Percentiles rank a stretch among this genome's conserved stretches.
Evolutionary conservation across 2,888 invertebrate genomes (phyloP).

Genomic region (Gymnoscelis rufifasciata): DNA sequence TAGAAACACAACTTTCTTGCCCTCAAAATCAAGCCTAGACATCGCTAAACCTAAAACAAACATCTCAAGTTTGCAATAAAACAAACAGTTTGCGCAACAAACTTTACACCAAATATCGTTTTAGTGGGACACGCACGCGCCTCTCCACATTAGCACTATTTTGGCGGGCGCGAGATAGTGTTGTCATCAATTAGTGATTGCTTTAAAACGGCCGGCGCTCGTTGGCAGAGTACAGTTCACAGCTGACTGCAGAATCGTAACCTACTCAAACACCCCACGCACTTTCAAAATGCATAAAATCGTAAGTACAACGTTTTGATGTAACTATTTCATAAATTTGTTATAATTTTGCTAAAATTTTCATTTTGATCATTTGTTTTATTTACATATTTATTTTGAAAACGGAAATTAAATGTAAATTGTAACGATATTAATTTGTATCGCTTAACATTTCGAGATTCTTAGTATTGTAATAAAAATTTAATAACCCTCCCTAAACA

Average conservation of each 20-base stretch:
- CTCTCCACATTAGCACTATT: slow-evolving; percentile 63
- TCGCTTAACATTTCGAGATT: too few relatives aligned
- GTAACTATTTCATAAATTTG: neutral
- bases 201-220: slow-evolving; percentile 46
- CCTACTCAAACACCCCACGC: slow-evolving; percentile 30
- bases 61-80: slow-evolving; percentile 33
- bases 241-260: slow-evolving; percentile 37
- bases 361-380: too few relatives aligned
- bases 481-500: too few relatives aligned
- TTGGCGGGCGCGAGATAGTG: slow-evolving; percentile 47
- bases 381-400: too few relatives aligned
- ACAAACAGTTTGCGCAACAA: slow-evolving; percentile 41
- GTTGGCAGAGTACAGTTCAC: slow-evolving; percentile 43
- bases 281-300: slow-evolving; percentile 55
- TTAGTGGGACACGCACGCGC: slow-evolving; percentile 42
- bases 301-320: slow-evolving; percentile 38
- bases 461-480: too few relatives aligned
- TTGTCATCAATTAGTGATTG: slow-evolving; percentile 55
- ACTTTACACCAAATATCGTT: slow-evolving; percentile 38
- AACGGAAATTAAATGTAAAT: too few relatives aligned
- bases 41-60: neutral
- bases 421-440: too few relatives aligned
- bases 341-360: neutral
- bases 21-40: neutral
- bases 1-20: neutral